A percentile compares a stretch with the other conserved stretches of the same genome.
Conservation (phyloP, 1,140 invertebrate genomes). For the Mesaphorura yosii region DNA sequence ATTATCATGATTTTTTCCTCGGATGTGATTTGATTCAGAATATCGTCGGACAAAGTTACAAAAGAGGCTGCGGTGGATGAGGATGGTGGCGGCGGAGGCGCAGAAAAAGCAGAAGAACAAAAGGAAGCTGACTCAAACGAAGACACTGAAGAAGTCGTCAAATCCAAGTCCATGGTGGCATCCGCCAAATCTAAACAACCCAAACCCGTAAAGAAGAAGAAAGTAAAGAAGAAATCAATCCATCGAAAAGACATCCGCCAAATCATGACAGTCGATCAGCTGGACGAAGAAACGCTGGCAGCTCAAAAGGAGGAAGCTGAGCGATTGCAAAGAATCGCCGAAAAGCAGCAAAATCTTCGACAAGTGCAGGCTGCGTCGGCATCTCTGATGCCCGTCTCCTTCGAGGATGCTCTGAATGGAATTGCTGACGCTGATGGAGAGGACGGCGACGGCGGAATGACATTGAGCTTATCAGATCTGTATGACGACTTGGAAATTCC, state of each 20-base stretch:
- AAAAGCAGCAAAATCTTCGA: constrained; percentile 52
- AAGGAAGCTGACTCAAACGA: constrained; percentile 33
- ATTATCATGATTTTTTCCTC: too few relatives aligned
- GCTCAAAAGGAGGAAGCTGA: constrained; percentile 88
- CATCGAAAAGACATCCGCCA: constrained; percentile 68
- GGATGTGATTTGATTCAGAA: background rate
- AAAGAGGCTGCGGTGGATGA: constrained; percentile 37
- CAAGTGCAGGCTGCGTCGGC: too few relatives aligned
- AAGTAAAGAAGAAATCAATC: constrained; percentile 30
- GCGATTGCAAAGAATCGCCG: constrained; percentile 40
- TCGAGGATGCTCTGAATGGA: background rate
- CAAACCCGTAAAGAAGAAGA: constrained; percentile 36
- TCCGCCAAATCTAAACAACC: too few relatives aligned
- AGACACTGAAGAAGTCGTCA: constrained; percentile 25
- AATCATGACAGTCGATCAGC: constrained; percentile 80
- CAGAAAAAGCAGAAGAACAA: background rate
- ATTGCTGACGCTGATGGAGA: background rate
- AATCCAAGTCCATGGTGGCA: too few relatives aligned
- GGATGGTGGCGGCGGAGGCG: constrained; percentile 33
- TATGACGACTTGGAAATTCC: too few relatives aligned
- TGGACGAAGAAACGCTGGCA: constrained; percentile 80
- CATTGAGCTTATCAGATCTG: background rate
- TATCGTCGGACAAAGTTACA: background rate
- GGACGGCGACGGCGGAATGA: background rate
- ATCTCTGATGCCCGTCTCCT: background rate